phyloP scores from a whole-genome alignment of 1,140 invertebrate species.

The Hydropsyche tenuis region DNA sequence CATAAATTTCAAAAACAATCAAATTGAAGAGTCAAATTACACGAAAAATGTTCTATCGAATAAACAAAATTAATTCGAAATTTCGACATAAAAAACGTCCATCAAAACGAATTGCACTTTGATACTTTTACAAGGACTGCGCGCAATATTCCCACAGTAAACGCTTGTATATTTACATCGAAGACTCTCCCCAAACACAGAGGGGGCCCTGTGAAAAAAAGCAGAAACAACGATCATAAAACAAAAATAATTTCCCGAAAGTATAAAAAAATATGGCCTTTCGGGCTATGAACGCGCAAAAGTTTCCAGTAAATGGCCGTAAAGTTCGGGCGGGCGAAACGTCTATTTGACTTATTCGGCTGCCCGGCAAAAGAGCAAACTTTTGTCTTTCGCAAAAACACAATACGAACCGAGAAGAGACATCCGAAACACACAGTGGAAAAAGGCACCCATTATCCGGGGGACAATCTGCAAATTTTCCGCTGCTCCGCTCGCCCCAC shows the following conservation, averaged over 20 bases:
- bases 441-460: not conserved
- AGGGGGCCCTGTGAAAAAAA: not conserved
- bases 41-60: too few relatives aligned
- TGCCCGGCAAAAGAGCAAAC: not conserved
- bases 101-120: too few relatives aligned
- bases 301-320: conserved; percentile 17
- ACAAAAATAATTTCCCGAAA: conserved; percentile 34
- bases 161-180: not conserved
- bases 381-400: not conserved
- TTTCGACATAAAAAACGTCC: too few relatives aligned
- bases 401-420: not conserved
- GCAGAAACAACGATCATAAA: conserved; percentile 29
- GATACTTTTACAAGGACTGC: too few relatives aligned
- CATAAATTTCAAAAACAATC: too few relatives aligned
- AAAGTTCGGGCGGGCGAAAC: conserved; percentile 5
- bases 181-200: conserved; percentile 7
- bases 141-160: too few relatives aligned
- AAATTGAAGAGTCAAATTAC: too few relatives aligned
- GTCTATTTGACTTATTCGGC: conserved; percentile 26
- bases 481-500: not conserved
- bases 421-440: not conserved
- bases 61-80: too few relatives aligned
- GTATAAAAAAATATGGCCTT: conserved; percentile 35
- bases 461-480: conserved; percentile 16
- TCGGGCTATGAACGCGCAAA: conserved; percentile 10